phyloP scores from a whole-genome alignment of 2,797 vertebrate species.

The Pipistrellus kuhlii region DNA sequence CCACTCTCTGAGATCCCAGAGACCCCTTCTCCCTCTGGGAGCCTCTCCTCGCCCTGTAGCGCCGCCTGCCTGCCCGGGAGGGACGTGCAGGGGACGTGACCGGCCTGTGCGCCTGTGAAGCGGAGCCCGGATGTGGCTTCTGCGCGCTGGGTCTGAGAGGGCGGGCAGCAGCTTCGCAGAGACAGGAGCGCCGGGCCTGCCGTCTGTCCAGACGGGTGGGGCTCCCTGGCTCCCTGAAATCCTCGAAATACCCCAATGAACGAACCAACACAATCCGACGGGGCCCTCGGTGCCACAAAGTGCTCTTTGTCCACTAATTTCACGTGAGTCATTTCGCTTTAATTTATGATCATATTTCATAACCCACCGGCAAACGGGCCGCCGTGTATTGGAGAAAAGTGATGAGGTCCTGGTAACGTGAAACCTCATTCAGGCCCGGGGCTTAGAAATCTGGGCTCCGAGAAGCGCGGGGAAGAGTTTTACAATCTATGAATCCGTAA shows the following conservation, averaged over 20 bases:
- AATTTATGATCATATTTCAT: conserved; percentile 77
- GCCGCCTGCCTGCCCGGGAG: background rate
- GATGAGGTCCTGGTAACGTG: conserved; percentile 67
- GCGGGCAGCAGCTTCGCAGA: background rate
- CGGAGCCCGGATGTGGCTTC: background rate
- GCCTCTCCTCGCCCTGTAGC: background rate
- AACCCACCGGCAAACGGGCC: conserved; percentile 67
- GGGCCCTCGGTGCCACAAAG: conserved; percentile 53
- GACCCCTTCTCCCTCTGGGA: background rate
- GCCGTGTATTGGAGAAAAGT: conserved; percentile 65
- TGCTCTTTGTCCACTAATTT: conserved; percentile 75
- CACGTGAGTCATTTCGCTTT: conserved; percentile 69
- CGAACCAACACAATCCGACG: background rate
- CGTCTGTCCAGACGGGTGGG: background rate
- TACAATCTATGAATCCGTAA: conserved; percentile 57
- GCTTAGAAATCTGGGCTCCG: conserved; percentile 65
- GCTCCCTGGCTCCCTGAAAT: conserved; percentile 34
- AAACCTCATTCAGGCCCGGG: conserved; percentile 64
- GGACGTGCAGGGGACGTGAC: background rate
- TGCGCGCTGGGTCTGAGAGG: background rate
- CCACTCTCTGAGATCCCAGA: background rate
- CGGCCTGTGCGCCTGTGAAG: background rate
- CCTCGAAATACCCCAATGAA: background rate
- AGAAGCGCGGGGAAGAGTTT: conserved; percentile 56
- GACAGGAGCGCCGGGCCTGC: fast-evolving